Percentiles rank a stretch among this genome's conserved stretches.
Evolutionary conservation across 2,888 invertebrate species (phyloP).

Genomic region (Temnothorax rugatulus): DNA sequence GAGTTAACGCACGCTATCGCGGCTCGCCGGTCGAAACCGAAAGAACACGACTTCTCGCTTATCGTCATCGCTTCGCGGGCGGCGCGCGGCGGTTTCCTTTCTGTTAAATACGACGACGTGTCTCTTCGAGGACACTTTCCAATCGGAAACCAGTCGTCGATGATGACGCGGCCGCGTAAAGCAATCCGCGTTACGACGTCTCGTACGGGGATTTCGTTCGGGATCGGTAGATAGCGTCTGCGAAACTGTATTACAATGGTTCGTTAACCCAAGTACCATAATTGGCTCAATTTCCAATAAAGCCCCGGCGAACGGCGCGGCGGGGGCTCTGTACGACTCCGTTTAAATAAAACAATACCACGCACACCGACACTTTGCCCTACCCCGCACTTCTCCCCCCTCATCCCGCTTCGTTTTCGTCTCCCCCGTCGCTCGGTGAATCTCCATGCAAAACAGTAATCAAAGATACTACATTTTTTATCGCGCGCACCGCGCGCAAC

Average conservation of each 20-base stretch:
- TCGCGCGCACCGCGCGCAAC: conserved; percentile 15
- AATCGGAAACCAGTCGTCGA: background rate
- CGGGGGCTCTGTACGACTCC: background rate
- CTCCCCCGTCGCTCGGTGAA: background rate
- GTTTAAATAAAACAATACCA: conserved; percentile 71
- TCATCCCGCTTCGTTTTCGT: background rate
- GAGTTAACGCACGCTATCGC: conserved; percentile 46
- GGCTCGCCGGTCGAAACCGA: conserved; percentile 29
- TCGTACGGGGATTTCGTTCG: conserved; percentile 12
- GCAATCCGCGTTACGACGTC: conserved; percentile 38
- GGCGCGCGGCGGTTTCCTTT: conserved; percentile 31
- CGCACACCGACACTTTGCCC: conserved; percentile 23
- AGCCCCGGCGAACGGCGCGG: conserved; percentile 48
- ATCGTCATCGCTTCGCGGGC: conserved; percentile 36
- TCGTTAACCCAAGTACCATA: conserved; percentile 72
- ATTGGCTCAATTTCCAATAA: conserved; percentile 75
- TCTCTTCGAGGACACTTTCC: conserved; percentile 41
- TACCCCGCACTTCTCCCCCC: background rate
- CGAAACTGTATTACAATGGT: conserved; percentile 70
- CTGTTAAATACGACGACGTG: background rate
- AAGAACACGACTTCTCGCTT: conserved; percentile 55
- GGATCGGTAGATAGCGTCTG: conserved; percentile 32
- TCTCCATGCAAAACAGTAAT: conserved; percentile 48
- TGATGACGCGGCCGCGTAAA: conserved; percentile 5
- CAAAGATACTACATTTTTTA: conserved; percentile 50